Base-by-base conservation (phyloP, 2,888 invertebrate species). In the Apamea monoglypha region DNA sequence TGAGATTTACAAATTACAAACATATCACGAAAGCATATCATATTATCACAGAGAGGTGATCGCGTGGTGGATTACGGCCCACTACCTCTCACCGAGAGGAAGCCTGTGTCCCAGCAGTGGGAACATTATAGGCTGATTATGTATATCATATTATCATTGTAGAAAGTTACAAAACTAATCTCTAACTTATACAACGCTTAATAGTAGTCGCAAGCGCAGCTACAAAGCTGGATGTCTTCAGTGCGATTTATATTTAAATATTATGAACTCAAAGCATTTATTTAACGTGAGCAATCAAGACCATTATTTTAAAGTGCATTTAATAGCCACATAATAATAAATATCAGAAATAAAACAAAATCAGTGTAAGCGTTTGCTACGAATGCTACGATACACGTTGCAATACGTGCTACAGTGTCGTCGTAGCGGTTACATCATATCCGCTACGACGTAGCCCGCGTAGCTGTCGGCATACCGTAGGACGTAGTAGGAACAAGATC, bases 341-440 rank as follows among this genome's bases (percentile, higher is more conserved):
- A 40, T 6, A 64, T 21, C 2, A 25, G 0, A 66, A 36, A 36
- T 47, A 16, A 1, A 25, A 36, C 0, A 36, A 25, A 14, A 14
- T 14, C 4, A 66, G 5, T 5, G 25, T 68, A 21, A 32, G 14
- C 8, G 5, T 53, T 25, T 63, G 32, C 12, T 68, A 40, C 36
- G 29, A 70, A 1, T 67, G n/a, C 25, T 68, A 53, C 32, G 47
- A 56, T 61, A 67, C 53, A 66, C 25, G 18, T 76, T 29, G 29
- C 75, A 50, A 53, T 10, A 40, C 64, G 47, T 71, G 67, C 53
- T 80, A 53, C 56, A n/a, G n/a, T 1, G 18, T 59, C 29, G 25
- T 47, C 79, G 70, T 64, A 56, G 70, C 56, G 16, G 29, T 18
- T 63, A 63, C 29, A 25, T 53, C 21, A 53, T 53, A 25, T 53